phyloP scores from a whole-genome alignment of 2,113 vertebrate genomes.

The Morone chrysops region DNA sequence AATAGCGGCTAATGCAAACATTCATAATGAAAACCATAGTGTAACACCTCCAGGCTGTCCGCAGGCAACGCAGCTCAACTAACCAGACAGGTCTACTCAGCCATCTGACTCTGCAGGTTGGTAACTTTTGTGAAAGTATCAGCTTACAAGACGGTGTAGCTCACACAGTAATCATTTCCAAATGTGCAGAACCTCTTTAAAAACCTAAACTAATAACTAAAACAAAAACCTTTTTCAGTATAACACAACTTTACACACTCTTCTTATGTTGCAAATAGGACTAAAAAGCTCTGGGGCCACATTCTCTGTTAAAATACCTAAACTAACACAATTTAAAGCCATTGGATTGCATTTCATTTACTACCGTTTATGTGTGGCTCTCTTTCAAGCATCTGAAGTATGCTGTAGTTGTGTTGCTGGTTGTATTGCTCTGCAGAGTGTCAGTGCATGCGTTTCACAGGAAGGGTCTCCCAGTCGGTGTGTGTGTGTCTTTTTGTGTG shows the following conservation, averaged over 20 bases:
- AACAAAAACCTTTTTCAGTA: neutral
- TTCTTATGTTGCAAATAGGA: neutral
- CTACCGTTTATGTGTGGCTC: neutral
- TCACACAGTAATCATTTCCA: constrained; percentile 45
- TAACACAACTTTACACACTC: neutral
- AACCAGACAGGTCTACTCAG: constrained; percentile 33
- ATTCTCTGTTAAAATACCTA: neutral
- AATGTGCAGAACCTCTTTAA: constrained; percentile 23
- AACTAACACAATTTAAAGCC: constrained; percentile 3
- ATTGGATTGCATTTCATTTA: neutral
- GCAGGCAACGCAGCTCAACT: constrained; percentile 37
- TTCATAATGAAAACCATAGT: neutral
- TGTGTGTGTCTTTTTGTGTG: constrained; percentile 13
- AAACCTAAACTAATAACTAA: constrained; percentile 7
- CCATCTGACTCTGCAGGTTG: constrained; percentile 61
- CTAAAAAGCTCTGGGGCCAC: neutral
- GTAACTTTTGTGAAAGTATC: constrained; percentile 46
- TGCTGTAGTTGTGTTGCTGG: neutral
- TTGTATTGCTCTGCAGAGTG: constrained; percentile 13
- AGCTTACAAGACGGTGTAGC: constrained; percentile 30
- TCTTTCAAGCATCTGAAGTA: neutral
- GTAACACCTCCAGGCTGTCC: constrained; percentile 17
- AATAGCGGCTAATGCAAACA: neutral
- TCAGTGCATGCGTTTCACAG: constrained; percentile 36
- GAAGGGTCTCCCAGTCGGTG: neutral